Conservation (phyloP, 2,888 invertebrate genomes). For the Cylloceria caligata region DNA sequence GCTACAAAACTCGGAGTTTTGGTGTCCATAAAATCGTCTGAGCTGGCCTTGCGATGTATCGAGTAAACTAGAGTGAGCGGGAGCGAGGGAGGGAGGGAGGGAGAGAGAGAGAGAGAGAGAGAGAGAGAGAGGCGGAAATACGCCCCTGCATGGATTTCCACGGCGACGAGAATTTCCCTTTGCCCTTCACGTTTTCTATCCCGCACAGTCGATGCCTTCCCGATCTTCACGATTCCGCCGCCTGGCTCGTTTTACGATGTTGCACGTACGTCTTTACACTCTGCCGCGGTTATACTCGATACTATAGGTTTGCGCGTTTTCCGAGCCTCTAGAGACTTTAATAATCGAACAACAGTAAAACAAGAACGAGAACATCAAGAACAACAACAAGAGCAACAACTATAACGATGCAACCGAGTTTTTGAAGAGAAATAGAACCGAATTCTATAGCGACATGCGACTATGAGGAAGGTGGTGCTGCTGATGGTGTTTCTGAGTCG, state of each 20-base stretch:
- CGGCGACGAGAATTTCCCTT: conserved; percentile 45
- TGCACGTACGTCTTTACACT: conserved; percentile 40
- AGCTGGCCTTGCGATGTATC: conserved; percentile 10
- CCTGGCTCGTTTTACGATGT: conserved; percentile 55
- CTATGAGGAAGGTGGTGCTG: not conserved
- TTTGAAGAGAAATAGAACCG: conserved; percentile 37
- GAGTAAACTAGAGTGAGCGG: conserved; percentile 3
- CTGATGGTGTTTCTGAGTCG: not conserved
- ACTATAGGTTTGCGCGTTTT: conserved; percentile 29
- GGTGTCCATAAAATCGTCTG: conserved; percentile 49
- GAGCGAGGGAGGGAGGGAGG: not conserved
- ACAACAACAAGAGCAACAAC: conserved; percentile 70
- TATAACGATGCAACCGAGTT: conserved; percentile 39
- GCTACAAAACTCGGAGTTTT: conserved; percentile 12
- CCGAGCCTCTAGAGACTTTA: conserved; percentile 68
- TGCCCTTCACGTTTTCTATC: not conserved
- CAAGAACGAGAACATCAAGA: conserved; percentile 69
- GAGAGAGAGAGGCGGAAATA: conserved; percentile 31
- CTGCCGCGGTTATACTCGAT: not conserved
- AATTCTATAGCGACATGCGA: conserved; percentile 19
- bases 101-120: conserved; percentile 2
- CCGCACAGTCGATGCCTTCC: conserved; percentile 4
- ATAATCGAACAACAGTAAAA: conserved; percentile 77
- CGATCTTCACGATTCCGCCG: conserved; percentile 43
- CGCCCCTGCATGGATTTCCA: conserved; percentile 39